phyloP scores from a whole-genome alignment of 1,140 invertebrate species.

The Cydia fagiglandana region DNA sequence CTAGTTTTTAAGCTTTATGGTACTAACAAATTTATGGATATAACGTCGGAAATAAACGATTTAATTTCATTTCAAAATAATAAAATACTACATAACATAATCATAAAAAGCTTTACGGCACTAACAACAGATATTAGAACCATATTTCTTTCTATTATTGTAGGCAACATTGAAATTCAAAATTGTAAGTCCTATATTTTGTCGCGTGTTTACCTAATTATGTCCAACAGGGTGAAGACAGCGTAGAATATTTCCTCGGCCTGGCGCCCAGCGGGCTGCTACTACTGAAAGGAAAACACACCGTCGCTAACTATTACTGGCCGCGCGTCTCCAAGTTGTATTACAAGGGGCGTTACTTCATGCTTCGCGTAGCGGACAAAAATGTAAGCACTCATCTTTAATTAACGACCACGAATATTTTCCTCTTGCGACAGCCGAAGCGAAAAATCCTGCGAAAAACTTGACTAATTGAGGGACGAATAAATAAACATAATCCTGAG shows the following conservation, averaged over 20 bases:
- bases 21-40: too few relatives aligned
- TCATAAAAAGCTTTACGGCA: too few relatives aligned
- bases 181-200: too few relatives aligned
- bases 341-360: slow-evolving; percentile 97
- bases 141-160: too few relatives aligned
- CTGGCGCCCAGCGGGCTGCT: slow-evolving; percentile 98
- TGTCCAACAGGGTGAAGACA: slow-evolving; percentile 93
- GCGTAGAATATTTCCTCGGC: slow-evolving; percentile 97
- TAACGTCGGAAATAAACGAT: too few relatives aligned
- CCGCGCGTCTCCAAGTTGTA: slow-evolving; percentile 97
- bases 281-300: slow-evolving; percentile 95
- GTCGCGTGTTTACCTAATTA: slow-evolving; percentile 25
- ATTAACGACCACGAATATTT: slow-evolving; percentile 27
- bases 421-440: slow-evolving; percentile 10
- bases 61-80: too few relatives aligned
- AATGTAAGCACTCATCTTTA: slow-evolving; percentile 84
- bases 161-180: background rate
- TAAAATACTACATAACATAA: too few relatives aligned
- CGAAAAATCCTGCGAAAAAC: slow-evolving; percentile 17
- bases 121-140: too few relatives aligned
- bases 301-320: slow-evolving; percentile 99
- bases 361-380: slow-evolving; percentile 96
- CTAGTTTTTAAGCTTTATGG: too few relatives aligned
- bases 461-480: slow-evolving; percentile 37
- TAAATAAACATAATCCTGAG: slow-evolving; percentile 53